These are phyloP conservation scores for Muntiacus reevesi DNA, from an alignment of 2,113 vertebrate species.

Conservation along the genomic window DNA sequence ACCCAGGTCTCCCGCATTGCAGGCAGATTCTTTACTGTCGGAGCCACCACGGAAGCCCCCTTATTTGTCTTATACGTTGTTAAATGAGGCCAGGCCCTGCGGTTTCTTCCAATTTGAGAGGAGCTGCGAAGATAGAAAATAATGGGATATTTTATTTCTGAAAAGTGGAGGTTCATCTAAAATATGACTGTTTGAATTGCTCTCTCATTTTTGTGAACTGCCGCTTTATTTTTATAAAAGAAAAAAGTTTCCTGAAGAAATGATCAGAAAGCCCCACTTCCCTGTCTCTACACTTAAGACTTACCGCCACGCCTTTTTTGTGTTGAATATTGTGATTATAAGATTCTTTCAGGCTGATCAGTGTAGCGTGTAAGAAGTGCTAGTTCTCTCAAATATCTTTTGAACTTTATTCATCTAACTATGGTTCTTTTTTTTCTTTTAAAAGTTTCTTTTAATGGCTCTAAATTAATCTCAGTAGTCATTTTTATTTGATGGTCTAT, in stretches of 20 bases:
- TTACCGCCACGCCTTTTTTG: background rate
- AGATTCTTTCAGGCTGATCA: constrained; percentile 16
- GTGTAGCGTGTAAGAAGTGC: fast-evolving
- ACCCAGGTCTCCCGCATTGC: background rate
- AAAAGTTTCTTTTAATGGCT: background rate
- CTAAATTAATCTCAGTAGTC: background rate
- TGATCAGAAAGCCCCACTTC: background rate
- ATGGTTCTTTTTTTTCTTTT: background rate
- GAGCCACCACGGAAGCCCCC: background rate
- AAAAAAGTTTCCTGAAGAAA: background rate
- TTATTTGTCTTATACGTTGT: constrained; percentile 41
- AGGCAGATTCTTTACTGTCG: background rate
- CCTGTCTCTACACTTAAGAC: background rate
- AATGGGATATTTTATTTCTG: background rate
- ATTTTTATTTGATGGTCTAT: background rate
- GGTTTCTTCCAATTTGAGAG: constrained; percentile 16
- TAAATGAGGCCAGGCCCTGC: constrained; percentile 27
- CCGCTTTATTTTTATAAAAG: constrained; percentile 3
- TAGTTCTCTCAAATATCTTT: background rate
- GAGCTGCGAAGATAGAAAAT: background rate
- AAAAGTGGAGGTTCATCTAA: background rate
- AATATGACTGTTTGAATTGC: background rate
- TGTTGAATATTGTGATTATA: background rate
- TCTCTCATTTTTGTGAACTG: background rate
- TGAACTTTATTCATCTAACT: background rate